Evolutionary conservation across 64 coral and sea anemone genomes (phyloP), one percentile per base, ranked within the genome.

Genomic region (Orbicella faveolata): DNA sequence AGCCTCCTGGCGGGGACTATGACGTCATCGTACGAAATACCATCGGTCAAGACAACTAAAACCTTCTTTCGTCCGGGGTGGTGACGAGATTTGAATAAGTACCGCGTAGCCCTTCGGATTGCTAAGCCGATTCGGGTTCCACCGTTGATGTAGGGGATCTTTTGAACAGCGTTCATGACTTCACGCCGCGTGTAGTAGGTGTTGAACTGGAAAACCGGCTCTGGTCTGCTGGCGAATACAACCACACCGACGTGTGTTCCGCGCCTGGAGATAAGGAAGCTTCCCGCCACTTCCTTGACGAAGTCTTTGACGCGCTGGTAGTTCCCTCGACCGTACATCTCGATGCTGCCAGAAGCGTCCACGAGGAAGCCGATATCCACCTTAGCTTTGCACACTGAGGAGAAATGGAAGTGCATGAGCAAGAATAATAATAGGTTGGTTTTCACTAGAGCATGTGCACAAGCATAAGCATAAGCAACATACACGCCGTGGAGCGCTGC

Each of bases 291-390:
- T 3, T 36, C n/a, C 65, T 94, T 97, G 64, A 97, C 82, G 36
- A 97, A 94, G 63, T 93, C 67, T 88, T 88, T 72, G 35, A 97
- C 72, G 15, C 95, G 92, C 63, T 91, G 87, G 76, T 94, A 97
- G 73, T 97, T 97, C 12, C 95, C 95, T 87, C 83, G 88, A 1
- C 95, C 95, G 36, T 97, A 97, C 95, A 97, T 97, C 65, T 97
- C 95, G 19, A 97, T 80, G 66, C 95, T 97, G 34, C 95, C 95
- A 83, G 95, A 97, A 33, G 88, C 91, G 66, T 97, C 95, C 13
- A 97, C 39, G 16, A 97, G 88, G 92, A 97, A 97, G 23, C 88
- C 95, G 16, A 97, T 74, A 36, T 97, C 89, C 54, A 97, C 95
- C 21, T 92, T 97, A 39, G 92, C 95, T 91, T 93, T 88, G 79